Percentiles rank a stretch among this genome's conserved stretches.
Conservation (phyloP, 2,113 vertebrate species). For the Chloroceryle aenea region DNA sequence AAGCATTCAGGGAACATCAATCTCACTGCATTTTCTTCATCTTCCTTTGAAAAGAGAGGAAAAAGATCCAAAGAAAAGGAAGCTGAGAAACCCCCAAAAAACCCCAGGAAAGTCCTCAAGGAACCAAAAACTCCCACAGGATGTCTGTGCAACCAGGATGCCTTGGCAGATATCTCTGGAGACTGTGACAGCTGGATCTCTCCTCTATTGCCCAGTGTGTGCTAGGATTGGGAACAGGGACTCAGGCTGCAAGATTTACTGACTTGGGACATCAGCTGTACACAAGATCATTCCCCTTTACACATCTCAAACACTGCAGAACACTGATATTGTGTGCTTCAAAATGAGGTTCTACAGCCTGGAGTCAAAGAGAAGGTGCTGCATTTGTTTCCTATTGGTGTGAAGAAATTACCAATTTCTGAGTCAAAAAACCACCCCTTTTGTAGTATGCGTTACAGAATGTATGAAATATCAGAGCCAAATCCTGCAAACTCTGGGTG, state of each 20-base stretch:
- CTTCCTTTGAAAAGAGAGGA: neutral
- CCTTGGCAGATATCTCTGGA: neutral
- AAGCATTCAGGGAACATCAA: neutral
- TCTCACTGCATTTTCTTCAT: neutral
- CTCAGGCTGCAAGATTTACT: neutral
- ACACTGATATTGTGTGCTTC: accelerated
- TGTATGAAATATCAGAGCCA: neutral
- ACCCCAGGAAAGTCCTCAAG: neutral
- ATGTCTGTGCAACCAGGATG: neutral
- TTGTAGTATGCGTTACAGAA: neutral
- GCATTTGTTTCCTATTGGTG: neutral
- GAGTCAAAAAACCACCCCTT: neutral
- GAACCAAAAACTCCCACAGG: neutral
- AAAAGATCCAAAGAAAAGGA: neutral
- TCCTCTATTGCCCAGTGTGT: neutral
- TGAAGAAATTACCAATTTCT: neutral
- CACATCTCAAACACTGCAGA: neutral
- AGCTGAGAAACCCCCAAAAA: neutral
- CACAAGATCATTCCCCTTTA: neutral
- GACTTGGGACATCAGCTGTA: neutral
- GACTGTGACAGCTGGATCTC: accelerated
- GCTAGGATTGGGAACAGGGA: neutral
- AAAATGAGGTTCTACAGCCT: neutral
- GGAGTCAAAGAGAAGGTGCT: neutral
- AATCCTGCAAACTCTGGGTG: neutral